These are phyloP conservation scores for Parnassius apollo DNA, from an alignment of 2,888 invertebrate genomes.

Conservation along the genomic window DNA sequence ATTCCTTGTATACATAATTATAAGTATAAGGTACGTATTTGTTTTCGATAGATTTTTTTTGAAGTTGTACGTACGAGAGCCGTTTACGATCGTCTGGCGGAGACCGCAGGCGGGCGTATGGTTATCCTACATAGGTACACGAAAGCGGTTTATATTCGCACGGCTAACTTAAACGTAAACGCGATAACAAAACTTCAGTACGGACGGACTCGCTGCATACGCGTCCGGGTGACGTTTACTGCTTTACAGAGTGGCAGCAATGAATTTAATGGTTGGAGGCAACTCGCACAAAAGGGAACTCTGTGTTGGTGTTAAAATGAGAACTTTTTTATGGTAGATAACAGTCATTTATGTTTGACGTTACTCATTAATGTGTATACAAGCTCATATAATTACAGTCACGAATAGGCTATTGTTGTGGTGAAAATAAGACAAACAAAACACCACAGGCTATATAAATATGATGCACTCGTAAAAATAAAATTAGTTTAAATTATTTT, in stretches of 20 bases:
- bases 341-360: constrained; percentile 44
- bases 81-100: constrained; percentile 52
- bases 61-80: constrained; percentile 29
- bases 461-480: not conserved
- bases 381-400: constrained; percentile 47
- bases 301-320: constrained; percentile 47
- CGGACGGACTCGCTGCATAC: constrained; percentile 30
- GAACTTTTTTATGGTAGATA: constrained; percentile 48
- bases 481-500: not conserved
- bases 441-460: constrained; percentile 29
- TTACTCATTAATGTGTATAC: constrained; percentile 44
- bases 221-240: constrained; percentile 40
- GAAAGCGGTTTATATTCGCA: constrained; percentile 22
- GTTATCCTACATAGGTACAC: constrained; percentile 17
- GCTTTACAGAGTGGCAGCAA: constrained; percentile 39
- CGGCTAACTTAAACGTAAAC: constrained; percentile 33
- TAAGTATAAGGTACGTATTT: constrained; percentile 53
- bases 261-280: constrained; percentile 43
- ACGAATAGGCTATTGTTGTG: constrained; percentile 53
- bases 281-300: constrained; percentile 37
- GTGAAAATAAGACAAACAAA: constrained; percentile 38
- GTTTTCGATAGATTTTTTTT: constrained; percentile 54
- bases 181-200: constrained; percentile 29
- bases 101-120: constrained; percentile 26
- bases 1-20: constrained; percentile 67